Base-by-base conservation (phyloP, 1,140 invertebrate species). In the Lepidotrigona ventralis region DNA sequence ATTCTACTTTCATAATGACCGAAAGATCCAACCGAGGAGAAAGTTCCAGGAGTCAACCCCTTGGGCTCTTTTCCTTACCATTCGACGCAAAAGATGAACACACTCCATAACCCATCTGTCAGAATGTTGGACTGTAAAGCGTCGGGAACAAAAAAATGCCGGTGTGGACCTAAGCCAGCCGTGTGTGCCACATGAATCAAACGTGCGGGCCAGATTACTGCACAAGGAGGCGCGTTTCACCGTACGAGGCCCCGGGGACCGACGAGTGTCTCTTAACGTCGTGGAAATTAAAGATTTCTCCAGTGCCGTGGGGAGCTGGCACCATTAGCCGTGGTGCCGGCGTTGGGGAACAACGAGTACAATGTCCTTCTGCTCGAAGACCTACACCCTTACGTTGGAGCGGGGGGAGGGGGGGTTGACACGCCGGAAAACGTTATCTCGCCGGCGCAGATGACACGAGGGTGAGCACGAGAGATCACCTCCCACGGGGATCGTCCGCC, bases 281-380 rank as follows among this genome's bases (percentile, higher is more conserved):
- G 80, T 69, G 84, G 86, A 91, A 93, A 92, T 92, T 91, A 90
- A 92, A 92, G 91, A 92, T 90, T 60, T 60, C 58, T 60, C 58
- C 14, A 11, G 58, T 60, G 85, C 87, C 77, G 71, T 64, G 53
- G 60, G 58, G 79, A 83, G 51, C 19, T 19, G 70, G 14, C 29
- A 29, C 78, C 70, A 85, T 86, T 89, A 89, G 53, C 72, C 56
- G 68, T 56, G 60, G 17, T 60, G 72, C 68, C 68, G 72, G 56
- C 56, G 26, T 81, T 70, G 23, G 75, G 84, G 88, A 89, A 91
- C 90, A 88, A 90, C 81, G 89, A 88, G 88, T 70, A 91, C 89
- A 91, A 92, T 92, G 86, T 89, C 83, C 81, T 76, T 75, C 78
- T 83, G 75, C 83, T 70, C 56, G 71, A 51, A 78, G 19, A 60